These are phyloP conservation scores for Emydocephalus ijimae DNA, from an alignment of 2,113 vertebrate genomes.

Conservation along the genomic window DNA sequence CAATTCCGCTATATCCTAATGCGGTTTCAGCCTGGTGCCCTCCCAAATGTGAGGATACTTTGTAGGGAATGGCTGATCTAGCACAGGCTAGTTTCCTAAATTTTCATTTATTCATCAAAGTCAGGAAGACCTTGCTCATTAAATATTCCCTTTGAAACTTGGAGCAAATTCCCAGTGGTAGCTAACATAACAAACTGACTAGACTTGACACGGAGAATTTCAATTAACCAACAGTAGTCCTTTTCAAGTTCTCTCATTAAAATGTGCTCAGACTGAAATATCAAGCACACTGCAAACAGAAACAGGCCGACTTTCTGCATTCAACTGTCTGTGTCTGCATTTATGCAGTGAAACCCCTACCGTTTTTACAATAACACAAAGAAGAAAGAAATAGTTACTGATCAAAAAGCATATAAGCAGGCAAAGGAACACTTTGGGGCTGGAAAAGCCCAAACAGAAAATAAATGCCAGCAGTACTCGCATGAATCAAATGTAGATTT, in stretches of 20 bases:
- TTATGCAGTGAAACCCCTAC: neutral
- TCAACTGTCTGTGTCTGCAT: neutral
- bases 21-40: neutral
- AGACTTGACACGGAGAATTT: slow-evolving; percentile 5
- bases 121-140: neutral
- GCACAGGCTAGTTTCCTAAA: neutral
- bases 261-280: slow-evolving; percentile 13
- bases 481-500: neutral
- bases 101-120: slow-evolving; percentile 5
- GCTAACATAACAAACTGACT: slow-evolving; percentile 19
- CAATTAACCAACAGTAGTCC: slow-evolving; percentile 11
- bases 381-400: neutral
- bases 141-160: slow-evolving; percentile 3
- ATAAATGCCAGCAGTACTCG: neutral
- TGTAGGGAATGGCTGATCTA: neutral
- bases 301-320: neutral
- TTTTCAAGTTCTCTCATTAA: slow-evolving; percentile 16
- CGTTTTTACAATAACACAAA: neutral
- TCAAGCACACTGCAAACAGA: neutral
- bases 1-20: neutral
- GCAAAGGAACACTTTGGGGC: neutral
- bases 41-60: neutral
- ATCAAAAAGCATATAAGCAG: neutral
- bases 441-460: neutral
- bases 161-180: slow-evolving; percentile 25